Percentiles rank a stretch among this genome's conserved stretches.
Evolutionary conservation across 2,797 vertebrate species (phyloP).

Genomic region (Pseudochromis fuscus): DNA sequence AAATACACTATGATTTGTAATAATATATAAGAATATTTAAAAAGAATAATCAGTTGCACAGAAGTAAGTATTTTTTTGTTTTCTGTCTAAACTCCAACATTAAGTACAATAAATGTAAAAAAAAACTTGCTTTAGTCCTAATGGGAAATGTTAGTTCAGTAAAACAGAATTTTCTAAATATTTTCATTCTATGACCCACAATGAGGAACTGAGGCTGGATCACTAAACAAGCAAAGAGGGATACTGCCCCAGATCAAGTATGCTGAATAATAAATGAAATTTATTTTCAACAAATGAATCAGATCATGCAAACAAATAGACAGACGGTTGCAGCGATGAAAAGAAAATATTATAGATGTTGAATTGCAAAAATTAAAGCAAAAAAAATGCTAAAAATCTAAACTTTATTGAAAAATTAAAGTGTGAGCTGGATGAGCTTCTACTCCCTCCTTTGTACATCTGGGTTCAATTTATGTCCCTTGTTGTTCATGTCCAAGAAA

Average conservation of each 20-base stretch:
- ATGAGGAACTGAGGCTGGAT: neutral
- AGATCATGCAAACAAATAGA: constrained; percentile 2
- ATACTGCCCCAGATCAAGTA: neutral
- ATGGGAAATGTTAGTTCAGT: neutral
- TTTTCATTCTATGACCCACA: neutral
- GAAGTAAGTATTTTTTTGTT: neutral
- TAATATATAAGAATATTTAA: no score
- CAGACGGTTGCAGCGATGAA: neutral
- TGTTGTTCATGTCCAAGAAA: no score
- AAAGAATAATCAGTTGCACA: no score
- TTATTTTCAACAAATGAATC: neutral
- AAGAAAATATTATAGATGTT: neutral
- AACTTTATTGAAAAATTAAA: neutral
- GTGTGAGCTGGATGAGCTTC: neutral
- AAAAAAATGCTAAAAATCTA: neutral
- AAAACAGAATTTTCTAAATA: neutral
- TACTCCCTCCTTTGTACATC: no score
- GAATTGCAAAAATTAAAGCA: neutral
- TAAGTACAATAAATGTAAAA: neutral
- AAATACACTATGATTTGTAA: no score
- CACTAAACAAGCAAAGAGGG: constrained; percentile 11
- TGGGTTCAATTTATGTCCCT: no score
- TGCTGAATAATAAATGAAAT: neutral
- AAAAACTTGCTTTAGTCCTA: neutral
- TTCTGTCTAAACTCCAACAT: neutral